Conservation (phyloP, 1,140 invertebrate genomes). For the Brachionus calyciflorus region DNA sequence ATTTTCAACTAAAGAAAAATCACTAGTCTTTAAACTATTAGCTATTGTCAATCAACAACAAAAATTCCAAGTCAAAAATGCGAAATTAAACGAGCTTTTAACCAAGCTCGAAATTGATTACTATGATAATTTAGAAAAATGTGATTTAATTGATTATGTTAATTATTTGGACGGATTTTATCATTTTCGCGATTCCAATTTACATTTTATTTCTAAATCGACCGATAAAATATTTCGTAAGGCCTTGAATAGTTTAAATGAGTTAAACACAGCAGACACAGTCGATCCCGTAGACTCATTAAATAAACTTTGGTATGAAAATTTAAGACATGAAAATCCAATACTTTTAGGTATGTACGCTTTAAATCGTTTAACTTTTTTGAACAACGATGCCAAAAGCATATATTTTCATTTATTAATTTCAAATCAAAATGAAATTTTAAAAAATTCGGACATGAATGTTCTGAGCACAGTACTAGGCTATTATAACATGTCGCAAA, state of each 20-base stretch:
- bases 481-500: too few relatives aligned
- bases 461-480: background rate
- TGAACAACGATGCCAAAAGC: background rate
- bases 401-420: background rate
- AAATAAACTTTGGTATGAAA: constrained; percentile 9
- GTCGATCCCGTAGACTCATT: background rate
- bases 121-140: constrained; percentile 4
- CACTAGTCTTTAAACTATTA: background rate
- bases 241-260: background rate
- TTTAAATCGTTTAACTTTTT: background rate
- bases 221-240: constrained; percentile 24
- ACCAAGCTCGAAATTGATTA: constrained; percentile 1
- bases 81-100: background rate
- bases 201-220: constrained; percentile 5
- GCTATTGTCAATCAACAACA: background rate
- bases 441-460: background rate
- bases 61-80: background rate
- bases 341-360: background rate
- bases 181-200: constrained; percentile 16
- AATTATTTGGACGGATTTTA: constrained; percentile 19
- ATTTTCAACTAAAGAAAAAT: background rate
- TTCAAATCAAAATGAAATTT: background rate
- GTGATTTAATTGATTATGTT: background rate
- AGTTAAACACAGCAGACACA: background rate
- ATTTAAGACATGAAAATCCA: background rate